Base-by-base conservation (phyloP, 2,888 invertebrate species). In the Sinelater perroti region DNA sequence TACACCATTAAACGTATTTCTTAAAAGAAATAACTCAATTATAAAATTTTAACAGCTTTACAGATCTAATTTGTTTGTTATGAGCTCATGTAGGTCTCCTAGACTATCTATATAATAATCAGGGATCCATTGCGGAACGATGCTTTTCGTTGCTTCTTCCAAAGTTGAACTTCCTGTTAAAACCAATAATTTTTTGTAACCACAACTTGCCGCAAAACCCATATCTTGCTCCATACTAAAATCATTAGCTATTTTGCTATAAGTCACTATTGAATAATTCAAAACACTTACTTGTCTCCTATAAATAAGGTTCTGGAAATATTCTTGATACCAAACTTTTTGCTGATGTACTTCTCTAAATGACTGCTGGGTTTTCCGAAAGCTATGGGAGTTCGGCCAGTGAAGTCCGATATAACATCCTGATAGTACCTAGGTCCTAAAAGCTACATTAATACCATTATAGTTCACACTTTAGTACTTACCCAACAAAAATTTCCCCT, bases 151-250 rank as follows among this genome's bases (percentile, higher is more conserved):
- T n/a, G 70, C 8, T 14, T 65, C 63, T 28, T 65, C 58, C 7
- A 40, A 5, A 2, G 2, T 40, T 2, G 68, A 63, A 2, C 86
- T 84, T 4, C 86, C 85, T 36, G 87, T 87, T 6, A 92, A 79
- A 0, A 94, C 89, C 17, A 93, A 75, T 16, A 93, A 74, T 0
- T 92, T 91, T 69, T 85, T 83, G 72, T 91, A 85, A 0, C 90
- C 90, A 63, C 84, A 84, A 5, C 81, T 79, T 46, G 83, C 85
- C 0, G 90, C 94, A 66, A 93, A 84, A 0, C 83, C 81, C 24
- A 95, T 85, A 74, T 95, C 94, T 68, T 93, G 91, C 60, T 87
- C 86, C 33, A 90, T 82, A 75, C 90, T 89, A 78, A n/a, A n/a
- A n/a, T n/a, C n/a, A n/a, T n/a, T n/a, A n/a, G n/a, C n/a, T n/a